Base-by-base conservation (phyloP, 2,888 invertebrate genomes). In the Xylota sylvarum region DNA sequence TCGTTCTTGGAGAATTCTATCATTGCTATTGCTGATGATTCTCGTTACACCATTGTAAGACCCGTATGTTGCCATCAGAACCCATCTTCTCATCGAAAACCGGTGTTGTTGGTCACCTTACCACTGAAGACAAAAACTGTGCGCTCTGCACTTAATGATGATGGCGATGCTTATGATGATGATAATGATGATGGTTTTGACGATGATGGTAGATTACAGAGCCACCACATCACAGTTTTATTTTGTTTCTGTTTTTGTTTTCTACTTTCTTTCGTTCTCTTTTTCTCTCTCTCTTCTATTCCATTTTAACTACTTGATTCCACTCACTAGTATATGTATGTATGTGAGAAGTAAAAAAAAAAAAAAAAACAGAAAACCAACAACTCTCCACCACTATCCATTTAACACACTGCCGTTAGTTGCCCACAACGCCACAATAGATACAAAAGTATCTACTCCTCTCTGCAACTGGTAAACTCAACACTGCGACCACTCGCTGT, bases 361-460 rank as follows among this genome's bases (percentile, higher is more conserved):
- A n/a, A n/a, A n/a, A n/a, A n/a, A n/a, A n/a, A n/a, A n/a, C n/a
- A n/a, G n/a, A n/a, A n/a, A n/a, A n/a, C n/a, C n/a, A n/a, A 84
- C 32, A 72, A 84, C 43, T 82, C 82, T 77, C 77, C 84, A 76
- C 73, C 46, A 56, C 64, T 84, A 79, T 74, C 74, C 84, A 79
- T 84, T 84, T 84, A 84, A 84, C 84, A 73, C 74, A 85, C 58
- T 85, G 85, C 86, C 86, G 86, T 86, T 86, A 86, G 86, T 73
- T 80, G 58, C 73, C 65, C 58, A 62, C 70, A 58, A 67, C 70
- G 27, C 40, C 32, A 48, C 62, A 79, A 64, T 64, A 72, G 81
- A 76, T 67, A 81, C 72, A 65, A 64, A 65, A 52, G 60, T 76
- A 69, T 79, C 48, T 76, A 43, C 46, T 23, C 14, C 43, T 50